Base-by-base conservation (phyloP, 2,888 invertebrate genomes). In the Pandemis cinnamomeana region DNA sequence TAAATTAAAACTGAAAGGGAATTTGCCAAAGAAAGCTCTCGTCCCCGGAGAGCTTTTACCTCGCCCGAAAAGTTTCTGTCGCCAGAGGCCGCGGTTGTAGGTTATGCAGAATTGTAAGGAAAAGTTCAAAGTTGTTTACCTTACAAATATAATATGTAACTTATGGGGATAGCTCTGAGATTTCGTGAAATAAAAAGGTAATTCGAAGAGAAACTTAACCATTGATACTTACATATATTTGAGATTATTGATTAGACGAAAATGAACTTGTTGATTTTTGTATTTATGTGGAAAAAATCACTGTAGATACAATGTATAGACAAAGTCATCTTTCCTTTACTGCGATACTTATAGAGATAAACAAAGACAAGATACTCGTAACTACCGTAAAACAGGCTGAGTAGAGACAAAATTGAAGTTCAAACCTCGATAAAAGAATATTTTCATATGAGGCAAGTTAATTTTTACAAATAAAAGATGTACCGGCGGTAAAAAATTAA, bases 1-100 rank as follows among this genome's bases (percentile, higher is more conserved):
- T 13, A 36, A 66, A 67, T 67, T 53, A 67, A 66, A 67, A 48
- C 41, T n/a, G 51, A 41, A 53, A 66, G 11, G 36, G n/a, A 67
- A 53, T 7, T 41, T 13, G 27, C n/a, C 0, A 41, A 67, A 51
- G 48, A 27, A 51, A 51, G 51, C 27, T n/a, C 48, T 51, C 15
- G n/a, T n/a, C 51, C 51, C 66, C 6, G n/a, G 15, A n/a, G 51
- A 67, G 66, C 66, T 36, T 67, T 67, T 53, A 36, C 51, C 8
- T 36, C 13, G 20, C 66, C 13, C 48, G 15, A 51, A 48, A 67
- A 67, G 36, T 36, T 67, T 67, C 7, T n/a, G 5, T 67, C 51
- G 36, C 15, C 46, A 48, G 66, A 41, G 51, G 36, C 36, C 51
- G 51, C 5, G 51, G 66, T 15, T 66, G 48, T n/a, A 67, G 48